Conservation (phyloP, 2,113 vertebrate species). For the Callipepla californica region DNA sequence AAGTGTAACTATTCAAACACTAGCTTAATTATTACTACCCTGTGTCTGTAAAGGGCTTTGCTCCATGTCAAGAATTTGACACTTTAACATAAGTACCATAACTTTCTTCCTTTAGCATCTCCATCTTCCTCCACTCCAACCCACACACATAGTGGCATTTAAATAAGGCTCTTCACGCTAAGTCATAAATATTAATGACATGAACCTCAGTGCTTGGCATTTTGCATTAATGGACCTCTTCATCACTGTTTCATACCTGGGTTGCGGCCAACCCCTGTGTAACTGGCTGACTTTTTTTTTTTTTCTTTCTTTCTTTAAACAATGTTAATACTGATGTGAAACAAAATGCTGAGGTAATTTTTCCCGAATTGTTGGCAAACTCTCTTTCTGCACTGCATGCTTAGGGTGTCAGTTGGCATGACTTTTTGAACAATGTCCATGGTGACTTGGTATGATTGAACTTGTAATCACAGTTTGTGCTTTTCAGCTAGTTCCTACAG, state of each 20-base stretch:
- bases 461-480: background rate
- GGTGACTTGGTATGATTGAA: background rate
- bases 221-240: slow-evolving; percentile 58
- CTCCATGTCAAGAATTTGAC: background rate
- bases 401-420: background rate
- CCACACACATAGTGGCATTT: slow-evolving; percentile 14
- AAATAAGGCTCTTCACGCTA: slow-evolving; percentile 28
- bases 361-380: slow-evolving; percentile 13
- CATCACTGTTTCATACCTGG: slow-evolving; percentile 20
- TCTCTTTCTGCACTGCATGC: background rate
- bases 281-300: background rate
- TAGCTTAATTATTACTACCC: slow-evolving; percentile 28
- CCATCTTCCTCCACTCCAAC: background rate
- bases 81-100: background rate
- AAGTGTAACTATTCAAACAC: slow-evolving; percentile 36
- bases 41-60: background rate
- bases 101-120: background rate
- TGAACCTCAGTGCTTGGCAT: slow-evolving; percentile 9
- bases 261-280: background rate
- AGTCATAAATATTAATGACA: slow-evolving; percentile 57
- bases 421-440: background rate
- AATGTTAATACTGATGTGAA: slow-evolving; percentile 10
- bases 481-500: background rate
- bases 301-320: background rate
- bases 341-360: slow-evolving; percentile 24